Base-by-base conservation (phyloP, 2,797 vertebrate genomes). In the Hyperoplus lanceolatus region DNA sequence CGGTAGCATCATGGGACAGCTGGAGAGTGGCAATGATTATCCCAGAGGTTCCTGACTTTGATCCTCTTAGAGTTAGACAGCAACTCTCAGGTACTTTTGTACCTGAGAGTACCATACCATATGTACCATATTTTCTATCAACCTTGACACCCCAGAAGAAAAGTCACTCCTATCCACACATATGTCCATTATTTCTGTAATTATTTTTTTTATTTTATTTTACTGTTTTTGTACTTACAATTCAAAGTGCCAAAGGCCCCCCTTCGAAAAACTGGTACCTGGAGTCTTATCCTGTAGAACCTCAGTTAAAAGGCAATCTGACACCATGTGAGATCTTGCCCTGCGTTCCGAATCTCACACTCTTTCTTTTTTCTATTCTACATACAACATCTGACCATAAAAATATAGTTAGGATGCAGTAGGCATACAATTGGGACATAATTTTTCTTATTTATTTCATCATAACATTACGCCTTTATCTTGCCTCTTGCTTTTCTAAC, bases 21-120 rank as follows among this genome's bases (percentile, higher is more conserved):
- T 54, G 36, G 29, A 18, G 39, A 55, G 11, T 63, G 18, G 41
- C 39, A 80, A 62, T 59, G 53, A 60, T 57, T 13, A 66, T 57
- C 50, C 58, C 45, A 70, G 4, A 41, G 12, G 42, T 41, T 61
- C 42, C n/a, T 60, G 21, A 54, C 16, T 61, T 15, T 56, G 15
- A 73, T 76, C 13, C 6, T 7, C 43, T 7, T 45, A 45, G 43
- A 45, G 6, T 45, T 29, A 49, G 15, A 45, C 12, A 51, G 8
- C 21, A 51, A 21, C 18, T 48, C 58, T 42, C 6, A 0, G 13
- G 6, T 14, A 46, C 5, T 29, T 45, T 49, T 49, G 43, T 18
- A n/a, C n/a, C n/a, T n/a, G n/a, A n/a, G n/a, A n/a, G n/a, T n/a
- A n/a, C n/a, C n/a, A n/a, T n/a, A n/a, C n/a, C n/a, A n/a, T n/a